Conservation (phyloP, 2,113 vertebrate genomes). For the Channa maculata region DNA sequence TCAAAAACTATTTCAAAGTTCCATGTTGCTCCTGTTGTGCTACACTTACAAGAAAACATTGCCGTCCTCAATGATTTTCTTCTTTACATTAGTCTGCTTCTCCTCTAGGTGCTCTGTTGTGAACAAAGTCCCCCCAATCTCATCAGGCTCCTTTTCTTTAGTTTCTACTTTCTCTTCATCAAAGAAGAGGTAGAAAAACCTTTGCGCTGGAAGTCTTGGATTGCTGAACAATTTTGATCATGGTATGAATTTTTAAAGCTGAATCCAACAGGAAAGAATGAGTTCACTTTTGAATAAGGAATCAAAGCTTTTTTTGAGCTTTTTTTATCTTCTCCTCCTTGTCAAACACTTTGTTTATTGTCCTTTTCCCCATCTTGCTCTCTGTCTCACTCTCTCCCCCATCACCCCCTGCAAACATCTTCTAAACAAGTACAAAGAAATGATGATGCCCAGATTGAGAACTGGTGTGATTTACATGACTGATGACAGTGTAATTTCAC, state of each 20-base stretch:
- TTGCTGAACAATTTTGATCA: conserved; percentile 64
- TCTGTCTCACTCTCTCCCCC: conserved; percentile 31
- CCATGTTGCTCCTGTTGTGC: neutral
- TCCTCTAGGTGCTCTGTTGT: neutral
- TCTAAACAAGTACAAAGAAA: conserved; percentile 59
- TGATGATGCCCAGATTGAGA: conserved; percentile 61
- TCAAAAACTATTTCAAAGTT: conserved; percentile 5
- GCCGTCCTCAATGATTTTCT: neutral
- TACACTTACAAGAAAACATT: neutral
- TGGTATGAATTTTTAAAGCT: conserved; percentile 61
- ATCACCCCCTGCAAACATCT: conserved; percentile 49
- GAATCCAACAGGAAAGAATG: conserved; percentile 60
- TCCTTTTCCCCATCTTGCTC: conserved; percentile 15
- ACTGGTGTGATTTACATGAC: conserved; percentile 76
- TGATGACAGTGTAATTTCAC: conserved; percentile 82
- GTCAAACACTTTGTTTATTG: conserved; percentile 50
- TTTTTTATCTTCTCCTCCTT: conserved; percentile 44
- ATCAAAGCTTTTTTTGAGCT: conserved; percentile 52
- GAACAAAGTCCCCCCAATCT: conserved; percentile 32
- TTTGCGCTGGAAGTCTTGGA: conserved; percentile 44
- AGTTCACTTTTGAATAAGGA: conserved; percentile 60
- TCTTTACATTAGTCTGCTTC: neutral
- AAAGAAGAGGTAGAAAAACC: conserved; percentile 45
- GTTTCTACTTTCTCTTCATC: conserved; percentile 50
- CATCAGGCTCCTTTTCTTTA: conserved; percentile 42